A percentile compares a stretch with the other conserved stretches of the same genome.
These are phyloP conservation scores for Catocala sponsa DNA, from an alignment of 2,888 invertebrate genomes.

Conservation along the genomic window DNA sequence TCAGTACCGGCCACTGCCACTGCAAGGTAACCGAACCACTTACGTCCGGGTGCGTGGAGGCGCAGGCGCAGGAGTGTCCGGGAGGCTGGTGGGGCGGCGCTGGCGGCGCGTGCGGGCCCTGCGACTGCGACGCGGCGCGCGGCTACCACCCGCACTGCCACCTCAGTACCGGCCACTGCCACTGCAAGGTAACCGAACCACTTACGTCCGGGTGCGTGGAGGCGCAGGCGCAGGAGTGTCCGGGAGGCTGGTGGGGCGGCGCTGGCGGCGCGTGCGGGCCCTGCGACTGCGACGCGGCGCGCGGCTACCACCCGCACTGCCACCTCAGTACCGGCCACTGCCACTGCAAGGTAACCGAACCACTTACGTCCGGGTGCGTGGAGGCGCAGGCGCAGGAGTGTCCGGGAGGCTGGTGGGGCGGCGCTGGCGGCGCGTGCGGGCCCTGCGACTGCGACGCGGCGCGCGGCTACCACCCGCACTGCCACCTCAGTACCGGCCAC, in stretches of 20 bases:
- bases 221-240: conserved; percentile 92
- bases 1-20: conserved; percentile 93
- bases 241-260: conserved; percentile 98
- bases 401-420: conserved; percentile 98
- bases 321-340: conserved; percentile 96
- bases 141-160: conserved; percentile 98
- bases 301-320: conserved; percentile 97
- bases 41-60: conserved; percentile 91
- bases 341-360: not conserved
- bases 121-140: conserved; percentile 93
- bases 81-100: conserved; percentile 97
- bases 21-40: not conserved
- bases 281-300: conserved; percentile 94
- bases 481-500: conserved; percentile 95
- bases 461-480: conserved; percentile 96
- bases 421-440: conserved; percentile 96
- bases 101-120: conserved; percentile 98
- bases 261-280: conserved; percentile 97
- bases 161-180: conserved; percentile 94
- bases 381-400: conserved; percentile 91
- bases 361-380: conserved; percentile 90
- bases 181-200: not conserved
- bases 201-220: conserved; percentile 90
- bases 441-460: conserved; percentile 96
- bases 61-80: conserved; percentile 93